Evolutionary conservation across 2,888 invertebrate genomes (phyloP).

Genomic region (Ligdia adustata): DNA sequence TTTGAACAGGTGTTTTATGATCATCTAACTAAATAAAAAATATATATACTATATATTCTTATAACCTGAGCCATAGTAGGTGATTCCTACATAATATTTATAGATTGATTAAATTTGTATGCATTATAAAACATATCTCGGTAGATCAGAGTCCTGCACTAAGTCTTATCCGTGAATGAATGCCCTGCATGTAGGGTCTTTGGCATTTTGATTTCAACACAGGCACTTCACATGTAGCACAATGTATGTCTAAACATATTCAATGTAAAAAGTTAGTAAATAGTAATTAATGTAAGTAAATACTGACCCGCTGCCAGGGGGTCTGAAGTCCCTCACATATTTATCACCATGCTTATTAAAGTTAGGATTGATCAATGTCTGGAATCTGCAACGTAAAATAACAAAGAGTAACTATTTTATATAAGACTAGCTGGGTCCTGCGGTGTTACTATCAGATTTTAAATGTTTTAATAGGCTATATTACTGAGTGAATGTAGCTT

Average conservation of each 20-base stretch:
- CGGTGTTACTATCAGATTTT: background rate
- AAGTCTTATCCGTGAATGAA: too few species aligned
- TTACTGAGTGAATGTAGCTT: too few species aligned
- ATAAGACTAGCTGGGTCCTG: background rate
- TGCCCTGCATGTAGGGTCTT: too few species aligned
- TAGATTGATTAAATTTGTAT: too few species aligned
- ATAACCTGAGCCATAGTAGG: too few species aligned
- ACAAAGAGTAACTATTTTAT: background rate
- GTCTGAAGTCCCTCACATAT: slow-evolving; percentile 69
- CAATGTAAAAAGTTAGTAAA: background rate
- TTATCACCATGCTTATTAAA: slow-evolving; percentile 70
- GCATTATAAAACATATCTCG: too few species aligned
- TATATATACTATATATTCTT: too few species aligned
- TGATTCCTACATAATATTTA: too few species aligned
- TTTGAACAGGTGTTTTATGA: too few species aligned
- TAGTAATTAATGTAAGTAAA: background rate
- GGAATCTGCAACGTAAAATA: slow-evolving; percentile 51
- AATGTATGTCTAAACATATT: background rate
- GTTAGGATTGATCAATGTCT: slow-evolving; percentile 69
- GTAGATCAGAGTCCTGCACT: too few species aligned
- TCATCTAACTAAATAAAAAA: too few species aligned
- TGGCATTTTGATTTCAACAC: too few species aligned
- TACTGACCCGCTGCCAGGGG: slow-evolving; percentile 74
- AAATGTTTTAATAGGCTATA: background rate
- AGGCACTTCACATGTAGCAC: background rate